Evolutionary conservation across 2,797 vertebrate species (phyloP), one percentile per base, ranked within the genome.

Genomic region (Holocentrus rufus): DNA sequence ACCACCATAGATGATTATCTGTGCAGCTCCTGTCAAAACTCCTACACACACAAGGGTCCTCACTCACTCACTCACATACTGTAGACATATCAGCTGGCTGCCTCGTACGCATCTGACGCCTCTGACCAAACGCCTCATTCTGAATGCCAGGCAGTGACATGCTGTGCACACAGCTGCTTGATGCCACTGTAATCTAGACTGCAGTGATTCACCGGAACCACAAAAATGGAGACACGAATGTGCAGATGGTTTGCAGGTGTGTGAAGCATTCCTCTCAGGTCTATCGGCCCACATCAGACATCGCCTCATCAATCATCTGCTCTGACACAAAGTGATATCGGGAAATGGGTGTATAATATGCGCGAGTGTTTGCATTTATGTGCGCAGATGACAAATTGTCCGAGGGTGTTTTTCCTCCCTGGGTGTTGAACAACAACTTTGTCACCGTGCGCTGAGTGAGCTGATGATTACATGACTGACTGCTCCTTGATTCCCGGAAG

Each of bases 201-300:
- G 27, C 2, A 11, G 25, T 83, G 78, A 87, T 30, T 85, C 82
- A 85, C 10, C 4, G 5, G 15, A 60, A 2, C 14, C 17, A 15
- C 8, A 36, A 72, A 80, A 68, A 63, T 77, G 85, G 79, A 27
- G 83, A 71, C 72, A 79, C 76, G 73, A 54, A 52, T 17, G 70
- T 42, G 31, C 65, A 74, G 72, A 83, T 72, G 66, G 10, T 84
- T 89, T 65, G 50, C 87, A 88, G 85, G 82, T 90, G 87, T 82
- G 84, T 82, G 85, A 56, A 79, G 90, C 60, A 82, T 89, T 87
- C 81, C 74, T 20, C 5, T 59, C 80, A 89, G 80, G 80, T 88
- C 76, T 47, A 65, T 34, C 46, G 63, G 42, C 34, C 34, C 11
- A 2, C 2, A 65, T 25, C 64, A 68, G 69, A 84, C 23, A 1